Evolutionary conservation across 2,797 vertebrate genomes (phyloP).

Genomic region (Ctenopoma kingsleyae): DNA sequence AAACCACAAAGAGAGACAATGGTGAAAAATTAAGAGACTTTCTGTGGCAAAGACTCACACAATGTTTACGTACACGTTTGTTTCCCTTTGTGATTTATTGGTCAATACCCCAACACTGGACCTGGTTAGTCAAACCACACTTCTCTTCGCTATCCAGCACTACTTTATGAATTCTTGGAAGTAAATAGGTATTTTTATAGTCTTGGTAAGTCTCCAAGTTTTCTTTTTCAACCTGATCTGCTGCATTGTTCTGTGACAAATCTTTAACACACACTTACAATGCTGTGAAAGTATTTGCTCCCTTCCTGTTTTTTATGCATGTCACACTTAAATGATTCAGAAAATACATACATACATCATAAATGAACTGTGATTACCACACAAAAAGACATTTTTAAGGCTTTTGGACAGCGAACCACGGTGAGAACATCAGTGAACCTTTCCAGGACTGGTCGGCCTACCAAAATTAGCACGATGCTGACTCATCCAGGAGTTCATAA

Average conservation of each 20-base stretch:
- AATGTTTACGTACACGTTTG: not conserved
- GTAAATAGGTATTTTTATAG: not conserved
- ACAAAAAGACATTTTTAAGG: too few species aligned
- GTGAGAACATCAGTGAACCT: too few species aligned
- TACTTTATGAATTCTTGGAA: not conserved
- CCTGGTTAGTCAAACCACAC: not conserved
- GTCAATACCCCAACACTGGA: not conserved
- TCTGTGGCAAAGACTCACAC: not conserved
- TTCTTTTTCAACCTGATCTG: not conserved
- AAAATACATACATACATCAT: too few species aligned
- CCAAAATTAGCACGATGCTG: too few species aligned
- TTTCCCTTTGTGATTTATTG: not conserved
- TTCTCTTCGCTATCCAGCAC: not conserved
- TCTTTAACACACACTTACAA: not conserved
- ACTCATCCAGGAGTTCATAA: too few species aligned
- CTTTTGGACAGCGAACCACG: too few species aligned
- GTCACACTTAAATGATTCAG: too few species aligned
- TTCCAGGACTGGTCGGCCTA: too few species aligned
- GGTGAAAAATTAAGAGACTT: slow-evolving; percentile 1
- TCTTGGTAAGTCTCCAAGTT: too few species aligned
- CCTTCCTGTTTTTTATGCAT: too few species aligned
- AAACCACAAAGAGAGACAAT: slow-evolving; percentile 1
- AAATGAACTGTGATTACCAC: too few species aligned
- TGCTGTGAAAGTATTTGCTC: not conserved
- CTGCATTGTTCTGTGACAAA: not conserved